These are phyloP conservation scores for Hoplostethus atlanticus DNA, from an alignment of 2,797 vertebrate genomes.

Conservation along the genomic window DNA sequence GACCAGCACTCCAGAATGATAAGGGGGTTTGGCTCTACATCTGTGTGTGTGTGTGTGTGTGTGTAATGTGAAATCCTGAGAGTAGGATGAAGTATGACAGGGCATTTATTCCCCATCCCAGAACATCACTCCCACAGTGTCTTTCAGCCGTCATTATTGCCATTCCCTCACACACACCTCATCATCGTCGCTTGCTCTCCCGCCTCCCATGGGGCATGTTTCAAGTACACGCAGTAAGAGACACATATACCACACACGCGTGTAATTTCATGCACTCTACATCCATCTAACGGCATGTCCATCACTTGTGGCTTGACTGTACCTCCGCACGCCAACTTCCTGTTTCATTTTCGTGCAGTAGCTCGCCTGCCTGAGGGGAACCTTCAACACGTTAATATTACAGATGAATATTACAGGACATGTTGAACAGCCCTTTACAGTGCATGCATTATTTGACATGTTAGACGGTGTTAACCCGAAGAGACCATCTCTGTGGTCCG, in stretches of 20 bases:
- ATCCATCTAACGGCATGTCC: slow-evolving; percentile 39
- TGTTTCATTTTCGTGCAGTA: slow-evolving; percentile 37
- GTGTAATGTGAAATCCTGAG: slow-evolving; percentile 4
- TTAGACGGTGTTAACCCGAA: slow-evolving; percentile 17
- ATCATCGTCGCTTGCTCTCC: slow-evolving; percentile 23
- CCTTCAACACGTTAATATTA: slow-evolving; percentile 51
- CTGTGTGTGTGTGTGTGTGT: slow-evolving; percentile 19
- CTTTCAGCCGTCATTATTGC: slow-evolving; percentile 22
- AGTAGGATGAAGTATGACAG: slow-evolving; percentile 2
- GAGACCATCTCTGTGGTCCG: background rate
- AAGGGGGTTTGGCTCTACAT: slow-evolving; percentile 39
- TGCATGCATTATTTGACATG: slow-evolving; percentile 51
- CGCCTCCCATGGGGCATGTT: background rate
- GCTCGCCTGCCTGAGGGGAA: slow-evolving; percentile 31
- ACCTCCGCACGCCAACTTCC: slow-evolving; percentile 3
- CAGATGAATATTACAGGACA: slow-evolving; percentile 37
- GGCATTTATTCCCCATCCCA: background rate
- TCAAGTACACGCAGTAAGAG: background rate
- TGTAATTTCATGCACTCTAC: slow-evolving; percentile 13
- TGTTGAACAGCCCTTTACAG: slow-evolving; percentile 39
- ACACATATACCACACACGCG: background rate
- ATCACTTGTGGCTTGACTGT: slow-evolving; percentile 38
- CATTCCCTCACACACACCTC: slow-evolving; percentile 25
- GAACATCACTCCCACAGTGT: slow-evolving; percentile 30
- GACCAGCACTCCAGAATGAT: slow-evolving; percentile 45